Evolutionary conservation across 2,888 invertebrate species (phyloP).

Genomic region (Pterobdella sp.): DNA sequence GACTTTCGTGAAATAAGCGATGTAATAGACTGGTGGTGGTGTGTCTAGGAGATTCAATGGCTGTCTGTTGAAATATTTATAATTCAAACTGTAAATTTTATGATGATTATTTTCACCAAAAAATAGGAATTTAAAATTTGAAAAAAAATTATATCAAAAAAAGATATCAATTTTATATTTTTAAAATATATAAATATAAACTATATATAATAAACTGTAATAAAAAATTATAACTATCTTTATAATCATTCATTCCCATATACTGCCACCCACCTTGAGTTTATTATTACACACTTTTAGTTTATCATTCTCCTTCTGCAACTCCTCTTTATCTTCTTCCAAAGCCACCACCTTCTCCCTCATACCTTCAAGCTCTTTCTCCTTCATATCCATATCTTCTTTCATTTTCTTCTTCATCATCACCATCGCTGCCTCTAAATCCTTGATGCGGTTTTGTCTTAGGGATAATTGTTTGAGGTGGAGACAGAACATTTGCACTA

Average conservation of each 20-base stretch:
- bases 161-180: too few relatives aligned
- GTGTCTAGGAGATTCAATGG: slow-evolving; percentile 35
- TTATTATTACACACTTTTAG: background rate
- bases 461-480: background rate
- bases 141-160: too few relatives aligned
- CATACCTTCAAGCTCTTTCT: background rate
- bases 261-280: background rate
- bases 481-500: background rate
- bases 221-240: too few relatives aligned
- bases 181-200: too few relatives aligned
- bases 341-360: background rate
- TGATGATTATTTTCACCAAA: too few relatives aligned
- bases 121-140: too few relatives aligned
- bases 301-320: background rate
- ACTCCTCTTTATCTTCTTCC: background rate
- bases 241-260: too few relatives aligned
- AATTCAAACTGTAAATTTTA: too few relatives aligned
- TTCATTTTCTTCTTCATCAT: background rate
- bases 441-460: background rate
- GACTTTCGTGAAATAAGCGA: slow-evolving; percentile 36
- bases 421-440: background rate
- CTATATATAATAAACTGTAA: too few relatives aligned
- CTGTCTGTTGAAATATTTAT: slow-evolving; percentile 23
- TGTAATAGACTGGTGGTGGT: slow-evolving; percentile 34
- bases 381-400: background rate